These are phyloP conservation scores for Sipha flava DNA, from an alignment of 1,140 invertebrate species.

Conservation along the genomic window DNA sequence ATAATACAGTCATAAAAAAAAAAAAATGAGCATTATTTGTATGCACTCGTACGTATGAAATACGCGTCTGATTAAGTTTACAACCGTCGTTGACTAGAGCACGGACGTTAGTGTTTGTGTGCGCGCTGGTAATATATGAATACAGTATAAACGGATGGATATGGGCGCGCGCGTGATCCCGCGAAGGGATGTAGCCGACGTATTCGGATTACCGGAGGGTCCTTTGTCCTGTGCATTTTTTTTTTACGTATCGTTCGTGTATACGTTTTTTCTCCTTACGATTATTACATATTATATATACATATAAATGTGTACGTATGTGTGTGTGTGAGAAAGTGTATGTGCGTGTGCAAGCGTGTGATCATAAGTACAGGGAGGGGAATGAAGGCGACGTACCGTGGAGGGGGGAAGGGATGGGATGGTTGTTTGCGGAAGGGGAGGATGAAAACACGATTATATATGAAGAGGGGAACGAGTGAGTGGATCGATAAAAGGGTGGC, in stretches of 20 bases:
- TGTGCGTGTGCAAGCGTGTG: too few species aligned
- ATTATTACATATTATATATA: neutral
- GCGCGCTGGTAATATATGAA: too few species aligned
- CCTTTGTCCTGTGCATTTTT: slow-evolving; percentile 2
- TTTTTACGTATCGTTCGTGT: neutral
- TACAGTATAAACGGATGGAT: neutral
- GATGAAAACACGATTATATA: neutral
- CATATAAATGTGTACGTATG: neutral
- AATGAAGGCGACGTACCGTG: too few species aligned
- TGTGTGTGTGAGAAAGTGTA: neutral
- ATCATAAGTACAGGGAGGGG: too few species aligned
- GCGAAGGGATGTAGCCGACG: neutral
- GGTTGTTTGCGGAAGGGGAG: too few species aligned
- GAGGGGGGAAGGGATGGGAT: too few species aligned
- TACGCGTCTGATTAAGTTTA: too few species aligned
- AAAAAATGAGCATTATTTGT: too few species aligned
- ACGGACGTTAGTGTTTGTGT: too few species aligned
- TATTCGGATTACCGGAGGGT: slow-evolving; percentile 3
- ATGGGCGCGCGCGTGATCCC: neutral
- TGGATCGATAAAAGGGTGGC: slow-evolving; percentile 25
- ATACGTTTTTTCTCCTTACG: neutral
- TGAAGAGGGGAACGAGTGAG: slow-evolving; percentile 1
- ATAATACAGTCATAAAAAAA: too few species aligned
- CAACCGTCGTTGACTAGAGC: too few species aligned
- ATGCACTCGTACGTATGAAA: too few species aligned